Base-by-base conservation (phyloP, 2,797 vertebrate genomes). In the Channa striata region DNA sequence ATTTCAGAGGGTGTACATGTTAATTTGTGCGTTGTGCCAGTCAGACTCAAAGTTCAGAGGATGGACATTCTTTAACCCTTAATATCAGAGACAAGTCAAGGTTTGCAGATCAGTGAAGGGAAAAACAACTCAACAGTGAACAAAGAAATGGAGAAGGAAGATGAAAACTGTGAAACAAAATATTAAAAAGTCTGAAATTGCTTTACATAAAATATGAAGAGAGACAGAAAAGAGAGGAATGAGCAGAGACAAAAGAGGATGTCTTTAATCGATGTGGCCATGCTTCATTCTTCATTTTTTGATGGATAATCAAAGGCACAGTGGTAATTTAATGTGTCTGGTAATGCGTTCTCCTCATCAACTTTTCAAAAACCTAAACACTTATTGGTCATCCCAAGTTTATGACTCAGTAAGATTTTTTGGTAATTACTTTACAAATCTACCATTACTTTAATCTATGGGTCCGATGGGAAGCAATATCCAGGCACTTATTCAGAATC, bases 291-390 rank as follows among this genome's bases (percentile, higher is more conserved):
- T 20, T 8, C 37, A 39, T 59, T 42, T 21, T 59, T 59, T 59
- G 23, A 63, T 58, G 39, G 39, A 69, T 74, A 48, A 74, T 72
- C 68, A 54, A 72, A 68, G 10, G 25, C 12, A 47, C 46, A 44
- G 21, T 17, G 57, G 10, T 25, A 43, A 68, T 10, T 54, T 11
- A 58, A 48, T 25, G 19, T 52, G 39, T 57, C 49, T 49, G 13
- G 13, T 13, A 51, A 65, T 46, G 5, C 36, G 30, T 47, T 59
- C 49, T 34, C 14, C 16, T 14, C n/a, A 3, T 58, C 47, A 70
- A 60, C 21, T 82, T 72, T 68, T 40, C 8, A 44, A 39, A 67
- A 39, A 48, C 14, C 6, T 19, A 23, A 47, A 36, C 48, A 51
- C 36, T 36, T 23, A 12, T 1, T n/a, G 16, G 17, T 44, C 0